These are phyloP conservation scores for Bombyx mandarina DNA, from an alignment of 1,140 invertebrate species.

Conservation along the genomic window DNA sequence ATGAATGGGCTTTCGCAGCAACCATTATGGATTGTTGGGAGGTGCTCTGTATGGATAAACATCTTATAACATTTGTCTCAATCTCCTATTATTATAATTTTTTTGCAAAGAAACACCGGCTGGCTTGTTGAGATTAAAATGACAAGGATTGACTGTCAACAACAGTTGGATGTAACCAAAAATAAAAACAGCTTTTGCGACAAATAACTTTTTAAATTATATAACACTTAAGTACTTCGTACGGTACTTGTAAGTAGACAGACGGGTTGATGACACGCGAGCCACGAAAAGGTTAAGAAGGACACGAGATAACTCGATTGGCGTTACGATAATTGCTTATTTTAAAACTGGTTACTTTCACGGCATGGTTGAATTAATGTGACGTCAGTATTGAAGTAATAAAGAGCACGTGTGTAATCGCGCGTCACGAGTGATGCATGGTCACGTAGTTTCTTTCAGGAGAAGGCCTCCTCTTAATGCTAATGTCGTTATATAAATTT, in stretches of 20 bases:
- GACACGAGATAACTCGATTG: conserved; percentile 13
- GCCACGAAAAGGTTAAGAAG: conserved; percentile 47
- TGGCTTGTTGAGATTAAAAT: too few species aligned
- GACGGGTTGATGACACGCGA: conserved; percentile 42
- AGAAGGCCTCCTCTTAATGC: conserved; percentile 6
- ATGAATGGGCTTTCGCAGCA: conserved; percentile 13
- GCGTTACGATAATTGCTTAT: not conserved
- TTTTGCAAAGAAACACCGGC: too few species aligned
- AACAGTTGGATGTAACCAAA: too few species aligned
- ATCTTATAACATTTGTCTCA: conserved; percentile 20
- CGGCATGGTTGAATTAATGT: conserved; percentile 29
- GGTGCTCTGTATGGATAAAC: conserved; percentile 22
- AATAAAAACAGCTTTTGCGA: conserved; percentile 16
- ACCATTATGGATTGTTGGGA: conserved; percentile 4
- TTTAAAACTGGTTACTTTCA: conserved; percentile 38
- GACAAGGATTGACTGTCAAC: too few species aligned
- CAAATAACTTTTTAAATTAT: conserved; percentile 13
- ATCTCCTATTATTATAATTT: not conserved
- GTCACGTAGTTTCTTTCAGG: conserved; percentile 10
- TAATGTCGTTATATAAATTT: not conserved
- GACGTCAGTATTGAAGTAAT: conserved; percentile 25
- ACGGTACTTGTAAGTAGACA: conserved; percentile 10
- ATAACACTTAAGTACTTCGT: conserved; percentile 19
- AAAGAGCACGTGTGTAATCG: conserved; percentile 14
- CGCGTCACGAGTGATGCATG: conserved; percentile 15